These are phyloP conservation scores for Thyatira batis DNA, from an alignment of 2,888 invertebrate species.

Conservation along the genomic window DNA sequence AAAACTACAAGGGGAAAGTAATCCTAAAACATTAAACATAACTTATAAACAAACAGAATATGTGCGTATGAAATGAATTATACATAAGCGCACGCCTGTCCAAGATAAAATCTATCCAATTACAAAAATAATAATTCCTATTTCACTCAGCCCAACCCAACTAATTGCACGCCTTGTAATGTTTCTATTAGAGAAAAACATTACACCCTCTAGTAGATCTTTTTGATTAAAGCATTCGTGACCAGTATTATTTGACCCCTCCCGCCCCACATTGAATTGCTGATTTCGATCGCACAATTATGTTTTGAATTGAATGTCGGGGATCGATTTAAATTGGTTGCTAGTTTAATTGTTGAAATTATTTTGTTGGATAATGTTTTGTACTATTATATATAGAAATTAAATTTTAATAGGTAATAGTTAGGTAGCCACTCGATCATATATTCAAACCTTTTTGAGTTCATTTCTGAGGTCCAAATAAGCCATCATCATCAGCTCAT, in stretches of 20 bases:
- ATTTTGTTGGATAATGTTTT: constrained; percentile 1
- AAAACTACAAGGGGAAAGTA: not conserved
- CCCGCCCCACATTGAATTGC: constrained; percentile 17
- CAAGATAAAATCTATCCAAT: constrained; percentile 53
- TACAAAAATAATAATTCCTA: constrained; percentile 56
- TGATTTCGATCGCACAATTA: constrained; percentile 18
- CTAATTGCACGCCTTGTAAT: constrained; percentile 47
- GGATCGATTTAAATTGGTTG: constrained; percentile 9
- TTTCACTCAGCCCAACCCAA: constrained; percentile 33
- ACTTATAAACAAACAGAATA: not conserved
- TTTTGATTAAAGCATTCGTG: constrained; percentile 17
- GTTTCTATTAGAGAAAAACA: constrained; percentile 42
- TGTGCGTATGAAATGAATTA: constrained; percentile 19
- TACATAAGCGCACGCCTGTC: constrained; percentile 13
- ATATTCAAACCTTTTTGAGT: no score
- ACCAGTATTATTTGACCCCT: constrained; percentile 21
- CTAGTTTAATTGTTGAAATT: constrained; percentile 2
- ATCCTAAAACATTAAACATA: not conserved
- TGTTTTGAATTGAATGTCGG: constrained; percentile 14
- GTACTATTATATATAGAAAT: not conserved
- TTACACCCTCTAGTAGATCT: constrained; percentile 31
- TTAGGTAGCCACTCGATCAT: no score
- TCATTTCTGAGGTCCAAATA: no score
- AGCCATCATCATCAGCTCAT: no score
- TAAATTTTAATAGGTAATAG: no score